Evolutionary conservation across 2,113 vertebrate species (phyloP), one percentile per base, ranked within the genome.

Genomic region (Otolemur garnettii): DNA sequence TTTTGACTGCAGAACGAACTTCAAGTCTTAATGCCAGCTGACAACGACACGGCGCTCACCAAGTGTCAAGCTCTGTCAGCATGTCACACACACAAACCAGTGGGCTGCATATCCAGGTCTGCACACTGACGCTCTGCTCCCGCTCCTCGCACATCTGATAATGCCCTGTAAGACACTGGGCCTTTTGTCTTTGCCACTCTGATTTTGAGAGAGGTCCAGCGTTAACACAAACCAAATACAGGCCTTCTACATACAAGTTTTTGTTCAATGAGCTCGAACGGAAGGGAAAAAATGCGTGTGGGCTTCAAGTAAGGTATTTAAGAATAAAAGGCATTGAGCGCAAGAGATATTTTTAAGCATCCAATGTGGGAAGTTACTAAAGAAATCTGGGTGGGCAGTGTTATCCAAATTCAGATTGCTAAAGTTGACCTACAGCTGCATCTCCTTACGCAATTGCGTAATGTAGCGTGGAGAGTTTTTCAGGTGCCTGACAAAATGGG

Each of bases 11-110:
- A 4, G 79, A 17, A 96, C 90, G 92, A 96, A 90, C 72, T 60
- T 45, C 28, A 95, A 94, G 88, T 96, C 60, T 66, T 87, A 98
- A 96, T 68, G 93, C 64, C 55, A 69, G 93, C 38, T 96, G 91
- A 97, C 66, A 97, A 69, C 53, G 89, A 83, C 87, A 96, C 0
- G 30, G 28, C 89, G 81, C 78, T 96, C 94, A 50, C 35, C 91
- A 91, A 94, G 8, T 95, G 90, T 97, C 98, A 97, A 93, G 94
- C 19, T 91, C 96, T 93, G 53, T 94, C 93, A 96, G 69, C 68
- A 92, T 96, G 95, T 94, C 95, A 42, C 35, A 59, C 66, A 91
- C 93, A 91, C 38, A 77, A 85, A 45, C 50, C 24, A 35, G 87
- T n/a, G 93, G 83, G 69, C 33, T 95, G 95, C 59, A 90, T 33